phyloP scores from a whole-genome alignment of 2,797 vertebrate species.

The Nasua narica region DNA sequence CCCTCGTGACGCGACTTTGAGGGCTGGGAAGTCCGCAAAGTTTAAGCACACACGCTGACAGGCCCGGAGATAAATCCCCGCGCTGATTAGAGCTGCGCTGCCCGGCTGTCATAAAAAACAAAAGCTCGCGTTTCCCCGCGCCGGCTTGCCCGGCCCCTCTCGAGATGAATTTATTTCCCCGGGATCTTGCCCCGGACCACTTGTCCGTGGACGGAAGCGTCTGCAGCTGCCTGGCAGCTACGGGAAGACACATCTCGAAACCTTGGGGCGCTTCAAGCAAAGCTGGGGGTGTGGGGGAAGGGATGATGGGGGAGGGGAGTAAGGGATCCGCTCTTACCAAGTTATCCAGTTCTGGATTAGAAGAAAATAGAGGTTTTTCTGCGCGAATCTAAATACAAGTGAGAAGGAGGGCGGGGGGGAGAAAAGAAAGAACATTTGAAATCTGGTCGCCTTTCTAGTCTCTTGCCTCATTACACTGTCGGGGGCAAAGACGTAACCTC shows the following conservation, averaged over 20 bases:
- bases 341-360: constrained; percentile 99
- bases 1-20: constrained; percentile 57
- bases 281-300: neutral
- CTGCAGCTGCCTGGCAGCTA: neutral
- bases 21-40: constrained; percentile 66
- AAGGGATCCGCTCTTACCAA: constrained; percentile 89
- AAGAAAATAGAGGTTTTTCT: constrained; percentile 99
- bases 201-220: constrained; percentile 42
- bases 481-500: constrained; percentile 76
- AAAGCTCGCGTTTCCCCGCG: constrained; percentile 79
- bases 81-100: constrained; percentile 80
- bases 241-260: neutral
- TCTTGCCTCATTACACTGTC: constrained; percentile 76
- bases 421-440: constrained; percentile 76
- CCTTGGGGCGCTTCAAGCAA: constrained; percentile 20
- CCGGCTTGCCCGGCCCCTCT: constrained; percentile 45
- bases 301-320: constrained; percentile 35
- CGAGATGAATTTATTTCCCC: constrained; percentile 62
- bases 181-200: constrained; percentile 56
- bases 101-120: constrained; percentile 80
- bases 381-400: constrained; percentile 93
- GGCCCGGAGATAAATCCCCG: constrained; percentile 80
- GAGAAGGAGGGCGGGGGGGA: constrained; percentile 53
- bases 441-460: constrained; percentile 72
- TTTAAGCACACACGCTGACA: constrained; percentile 79